phyloP scores from a whole-genome alignment of 2,888 invertebrate species.

The Acleris literana region DNA sequence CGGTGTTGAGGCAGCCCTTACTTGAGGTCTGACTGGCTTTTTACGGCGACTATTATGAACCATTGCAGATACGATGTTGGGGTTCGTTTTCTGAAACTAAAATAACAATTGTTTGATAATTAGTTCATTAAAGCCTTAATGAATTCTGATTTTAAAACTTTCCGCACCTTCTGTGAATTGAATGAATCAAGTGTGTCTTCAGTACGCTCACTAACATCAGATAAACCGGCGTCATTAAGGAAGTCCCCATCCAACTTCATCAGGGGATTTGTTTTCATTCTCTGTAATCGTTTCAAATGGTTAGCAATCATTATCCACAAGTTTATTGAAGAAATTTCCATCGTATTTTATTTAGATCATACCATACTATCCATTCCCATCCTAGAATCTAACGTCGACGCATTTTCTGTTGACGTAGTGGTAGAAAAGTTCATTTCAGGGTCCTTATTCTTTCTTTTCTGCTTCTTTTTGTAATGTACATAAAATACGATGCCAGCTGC shows the following conservation, averaged over 20 bases:
- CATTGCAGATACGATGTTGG: conserved; percentile 72
- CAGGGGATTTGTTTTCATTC: conserved; percentile 74
- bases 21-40: conserved; percentile 63
- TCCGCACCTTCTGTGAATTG: conserved; percentile 60
- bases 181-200: conserved; percentile 70
- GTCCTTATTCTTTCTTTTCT: conserved; percentile 80
- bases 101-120: neutral
- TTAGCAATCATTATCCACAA: too few species aligned
- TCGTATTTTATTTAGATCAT: conserved; percentile 38
- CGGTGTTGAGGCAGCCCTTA: conserved; percentile 57
- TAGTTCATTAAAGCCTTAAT: neutral
- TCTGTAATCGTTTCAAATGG: conserved; percentile 51
- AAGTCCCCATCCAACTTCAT: conserved; percentile 67
- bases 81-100: conserved; percentile 70
- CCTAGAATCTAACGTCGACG: conserved; percentile 66
- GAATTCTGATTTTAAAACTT: neutral
- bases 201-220: conserved; percentile 71
- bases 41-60: conserved; percentile 69
- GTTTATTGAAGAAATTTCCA: too few species aligned
- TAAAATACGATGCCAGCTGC: conserved; percentile 93
- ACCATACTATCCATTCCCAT: conserved; percentile 78
- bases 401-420: conserved; percentile 64
- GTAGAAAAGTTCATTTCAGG: conserved; percentile 67
- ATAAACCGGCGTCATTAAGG: conserved; percentile 65
- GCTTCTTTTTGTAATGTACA: conserved; percentile 88